Evolutionary conservation across 2,888 invertebrate species (phyloP), one percentile per base, ranked within the genome.

Genomic region (Drosophila prolongata): DNA sequence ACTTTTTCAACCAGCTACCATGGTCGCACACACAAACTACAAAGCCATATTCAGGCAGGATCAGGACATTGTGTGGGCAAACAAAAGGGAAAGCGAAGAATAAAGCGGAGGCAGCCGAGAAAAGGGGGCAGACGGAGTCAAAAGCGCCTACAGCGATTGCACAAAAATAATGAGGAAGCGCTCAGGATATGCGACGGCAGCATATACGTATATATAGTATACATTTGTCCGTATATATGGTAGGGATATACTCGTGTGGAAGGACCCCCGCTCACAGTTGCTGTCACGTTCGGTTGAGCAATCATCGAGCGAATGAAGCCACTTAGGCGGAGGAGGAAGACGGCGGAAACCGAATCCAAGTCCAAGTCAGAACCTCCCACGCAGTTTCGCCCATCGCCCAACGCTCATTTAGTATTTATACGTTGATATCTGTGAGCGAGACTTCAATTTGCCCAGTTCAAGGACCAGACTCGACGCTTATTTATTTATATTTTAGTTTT

Each of bases 121-220:
- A 43, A 65, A 70, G 42, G 65, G 53, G 30, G 58, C 46, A 30
- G 58, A 24, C 46, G 59, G 62, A 62, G 67, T 68, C 75, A 67
- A 85, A 73, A 85, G 78, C 76, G 81, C 86, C 84, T 76, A 65
- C 74, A 87, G 89, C 87, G 81, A 89, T 82, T 87, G 87, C 87
- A 87, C 87, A 89, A 84, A 87, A 87, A 87, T 87, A 87, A 87
- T 87, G 89, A 87, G 84, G 78, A 89, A 84, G 77, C 75, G 78
- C 77, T 70, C 87, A 84, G 80, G 77, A 85, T 84, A 76, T 78
- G 77, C 80, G 78, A 75, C 66, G 75, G 78, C 38, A 47, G 47
- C 34, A 49, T 40, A 3, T 58, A 42, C 49, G 3, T 53, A 38
- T 53, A 37, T 67, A 47, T 34, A 46, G 34, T 47, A 49, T 49